Conservation (phyloP, 2,113 vertebrate genomes). For the Menidia beryllina region DNA sequence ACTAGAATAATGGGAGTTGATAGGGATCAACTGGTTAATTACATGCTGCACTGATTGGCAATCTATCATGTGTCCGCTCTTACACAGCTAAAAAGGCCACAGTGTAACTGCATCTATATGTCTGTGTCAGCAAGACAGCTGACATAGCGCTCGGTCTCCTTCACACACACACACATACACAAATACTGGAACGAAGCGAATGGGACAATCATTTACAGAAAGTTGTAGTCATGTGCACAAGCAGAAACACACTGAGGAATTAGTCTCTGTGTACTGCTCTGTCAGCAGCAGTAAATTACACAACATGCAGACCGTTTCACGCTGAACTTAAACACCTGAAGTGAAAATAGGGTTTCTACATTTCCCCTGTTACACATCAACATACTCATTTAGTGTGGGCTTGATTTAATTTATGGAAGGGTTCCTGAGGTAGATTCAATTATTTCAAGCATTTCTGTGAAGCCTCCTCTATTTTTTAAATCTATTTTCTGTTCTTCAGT, state of each 20-base stretch:
- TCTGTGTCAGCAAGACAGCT: slow-evolving; percentile 21
- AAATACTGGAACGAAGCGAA: not conserved
- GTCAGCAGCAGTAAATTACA: slow-evolving; percentile 44
- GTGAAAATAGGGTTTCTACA: slow-evolving; percentile 38
- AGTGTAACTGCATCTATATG: not conserved
- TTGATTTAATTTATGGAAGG: slow-evolving; percentile 37
- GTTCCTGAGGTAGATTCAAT: slow-evolving; percentile 16
- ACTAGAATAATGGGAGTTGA: slow-evolving; percentile 60
- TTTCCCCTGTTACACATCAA: slow-evolving; percentile 41
- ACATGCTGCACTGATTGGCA: slow-evolving; percentile 68
- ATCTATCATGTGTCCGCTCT: slow-evolving; percentile 50
- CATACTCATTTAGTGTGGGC: slow-evolving; percentile 29
- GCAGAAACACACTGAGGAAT: slow-evolving; percentile 11
- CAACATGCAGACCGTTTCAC: slow-evolving; percentile 25
- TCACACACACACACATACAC: not conserved
- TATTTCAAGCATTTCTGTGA: not conserved
- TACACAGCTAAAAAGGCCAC: slow-evolving; percentile 32
- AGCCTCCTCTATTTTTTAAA: not conserved
- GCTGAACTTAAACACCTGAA: slow-evolving; percentile 43
- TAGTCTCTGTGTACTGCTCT: slow-evolving; percentile 13
- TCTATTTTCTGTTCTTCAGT: not conserved
- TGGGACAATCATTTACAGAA: slow-evolving; percentile 5
- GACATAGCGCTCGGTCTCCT: not conserved
- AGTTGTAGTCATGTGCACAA: not conserved
- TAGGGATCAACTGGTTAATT: slow-evolving; percentile 77